These are phyloP conservation scores for Bimastos eiseni DNA, from an alignment of 2,888 invertebrate genomes.

Conservation along the genomic window DNA sequence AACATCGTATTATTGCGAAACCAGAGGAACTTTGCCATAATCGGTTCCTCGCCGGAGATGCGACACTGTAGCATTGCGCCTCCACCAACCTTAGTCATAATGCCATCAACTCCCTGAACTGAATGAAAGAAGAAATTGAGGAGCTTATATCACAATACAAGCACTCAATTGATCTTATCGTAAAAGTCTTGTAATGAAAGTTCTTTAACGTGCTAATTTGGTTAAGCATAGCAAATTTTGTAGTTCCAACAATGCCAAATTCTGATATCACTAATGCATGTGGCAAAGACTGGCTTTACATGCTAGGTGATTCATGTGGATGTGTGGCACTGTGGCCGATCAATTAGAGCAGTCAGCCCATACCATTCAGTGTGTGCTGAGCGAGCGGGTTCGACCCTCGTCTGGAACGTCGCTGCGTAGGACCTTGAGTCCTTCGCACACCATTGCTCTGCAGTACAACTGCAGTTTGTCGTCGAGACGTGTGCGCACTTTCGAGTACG, in stretches of 20 bases:
- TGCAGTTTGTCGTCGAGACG: no score
- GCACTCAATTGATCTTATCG: neutral
- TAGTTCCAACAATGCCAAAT: neutral
- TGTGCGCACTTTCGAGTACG: no score
- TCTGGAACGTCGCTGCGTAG: no score
- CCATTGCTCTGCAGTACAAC: no score
- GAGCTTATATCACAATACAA: neutral
- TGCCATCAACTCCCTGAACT: slow-evolving; percentile 18
- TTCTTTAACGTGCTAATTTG: neutral
- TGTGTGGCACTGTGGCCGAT: neutral
- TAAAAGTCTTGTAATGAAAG: neutral
- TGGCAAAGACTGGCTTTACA: neutral
- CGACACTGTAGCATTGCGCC: neutral
- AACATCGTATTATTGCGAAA: neutral
- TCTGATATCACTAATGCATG: neutral
- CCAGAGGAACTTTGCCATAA: slow-evolving; percentile 1
- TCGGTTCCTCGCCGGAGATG: neutral
- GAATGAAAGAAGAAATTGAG: neutral
- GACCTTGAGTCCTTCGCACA: no score
- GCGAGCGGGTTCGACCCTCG: no score
- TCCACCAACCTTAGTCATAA: neutral
- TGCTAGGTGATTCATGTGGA: neutral
- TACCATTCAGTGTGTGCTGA: no score
- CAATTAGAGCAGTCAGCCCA: no score
- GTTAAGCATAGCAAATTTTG: neutral